Base-by-base conservation (phyloP, 2,797 vertebrate species). In the Artibeus lituratus region DNA sequence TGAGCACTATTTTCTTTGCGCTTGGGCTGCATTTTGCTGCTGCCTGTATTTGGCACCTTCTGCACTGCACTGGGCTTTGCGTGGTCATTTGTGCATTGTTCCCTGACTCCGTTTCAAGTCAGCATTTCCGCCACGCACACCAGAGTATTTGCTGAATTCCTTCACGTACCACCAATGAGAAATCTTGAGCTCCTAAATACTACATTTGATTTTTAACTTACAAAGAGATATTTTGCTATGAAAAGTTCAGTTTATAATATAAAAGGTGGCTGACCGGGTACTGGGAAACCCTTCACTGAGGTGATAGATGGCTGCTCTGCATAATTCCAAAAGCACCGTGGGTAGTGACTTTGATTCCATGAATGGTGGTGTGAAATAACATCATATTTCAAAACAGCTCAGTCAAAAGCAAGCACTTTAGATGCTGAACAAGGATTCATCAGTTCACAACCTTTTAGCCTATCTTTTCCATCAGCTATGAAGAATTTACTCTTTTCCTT, bases 281-380 rank as follows among this genome's bases (percentile, higher is more conserved):
- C 74, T 74, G 89, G 92, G 96, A 97, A 96, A 96, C 89, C 92
- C 2, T 85, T 26, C 59, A 3, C 44, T 24, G 10, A 86, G 78
- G 97, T 37, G 49, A 29, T 76, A 95, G 98, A 94, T 73, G 92
- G 74, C 84, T 77, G 37, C 92, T 97, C 90, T 94, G 95, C 76
- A 90, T 2, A 24, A 74, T 94, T 97, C 65, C 51, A 87, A 96
- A 93, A 97, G 95, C 89, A 81, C 21, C 0, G 91, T 11, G 83
- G 44, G 93, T 62, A 93, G 96, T 97, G 96, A 97, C 93, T 95
- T 95, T 49, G 87, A 97, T 72, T 97, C 96, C 57, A 92, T 82
- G 91, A 97, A 94, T 89, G 96, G 92, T 69, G 82, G 96, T 96
- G 87, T 97, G 96, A 98, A 98, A 90, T 94, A 87, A 95, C 96